These are phyloP conservation scores for Drosophila neonasuta DNA, from an alignment of 2,888 invertebrate genomes.

Conservation along the genomic window DNA sequence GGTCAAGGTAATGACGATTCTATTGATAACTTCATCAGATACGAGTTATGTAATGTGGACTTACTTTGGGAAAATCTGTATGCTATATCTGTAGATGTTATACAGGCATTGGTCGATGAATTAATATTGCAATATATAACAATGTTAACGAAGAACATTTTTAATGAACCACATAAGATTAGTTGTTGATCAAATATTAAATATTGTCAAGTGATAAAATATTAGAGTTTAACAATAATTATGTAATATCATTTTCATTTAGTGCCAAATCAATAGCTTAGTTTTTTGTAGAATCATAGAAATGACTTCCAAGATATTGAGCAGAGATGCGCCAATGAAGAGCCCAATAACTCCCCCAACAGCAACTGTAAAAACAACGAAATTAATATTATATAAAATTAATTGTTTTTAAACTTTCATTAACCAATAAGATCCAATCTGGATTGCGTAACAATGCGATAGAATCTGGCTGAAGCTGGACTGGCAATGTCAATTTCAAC, in stretches of 20 bases:
- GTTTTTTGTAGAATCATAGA: slow-evolving; percentile 19
- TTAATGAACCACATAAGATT: neutral
- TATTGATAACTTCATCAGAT: slow-evolving; percentile 8
- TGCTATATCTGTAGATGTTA: neutral
- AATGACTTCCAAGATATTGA: slow-evolving; percentile 54
- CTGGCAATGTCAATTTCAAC: slow-evolving; percentile 61
- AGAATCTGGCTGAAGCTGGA: slow-evolving; percentile 59
- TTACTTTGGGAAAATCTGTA: slow-evolving; percentile 4
- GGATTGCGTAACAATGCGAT: slow-evolving; percentile 68
- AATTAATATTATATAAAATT: neutral
- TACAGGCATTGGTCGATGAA: slow-evolving; percentile 8
- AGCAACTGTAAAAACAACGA: slow-evolving; percentile 52
- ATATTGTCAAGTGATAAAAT: neutral
- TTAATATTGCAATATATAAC: slow-evolving; percentile 10
- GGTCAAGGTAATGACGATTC: neutral
- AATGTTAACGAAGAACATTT: neutral
- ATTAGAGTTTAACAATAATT: neutral
- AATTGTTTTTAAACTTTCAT: neutral
- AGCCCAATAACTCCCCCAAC: slow-evolving; percentile 72
- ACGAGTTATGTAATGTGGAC: slow-evolving; percentile 6
- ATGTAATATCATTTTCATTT: neutral
- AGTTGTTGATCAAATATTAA: neutral
- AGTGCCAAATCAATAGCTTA: neutral
- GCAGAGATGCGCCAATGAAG: slow-evolving; percentile 60
- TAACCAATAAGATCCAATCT: slow-evolving; percentile 69